Base-by-base conservation (phyloP, 2,888 invertebrate species). In the Ptychoptera contaminata region DNA sequence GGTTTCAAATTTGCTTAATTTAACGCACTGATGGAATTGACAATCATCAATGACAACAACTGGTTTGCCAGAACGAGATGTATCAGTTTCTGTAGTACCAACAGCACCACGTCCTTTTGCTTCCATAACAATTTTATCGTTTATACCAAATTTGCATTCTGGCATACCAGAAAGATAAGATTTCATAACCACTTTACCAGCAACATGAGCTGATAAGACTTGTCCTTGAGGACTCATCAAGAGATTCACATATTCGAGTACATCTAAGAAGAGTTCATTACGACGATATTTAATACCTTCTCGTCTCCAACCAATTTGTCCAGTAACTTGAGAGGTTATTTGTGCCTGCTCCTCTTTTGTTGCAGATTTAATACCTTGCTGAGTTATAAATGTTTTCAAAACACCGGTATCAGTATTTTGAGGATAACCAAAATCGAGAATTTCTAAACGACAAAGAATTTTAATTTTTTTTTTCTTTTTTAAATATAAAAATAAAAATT, bases 1-100 rank as follows among this genome's bases (percentile, higher is more conserved):
- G 0, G 97, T 97, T 72, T 99, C 98, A 65, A 99, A 99, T 76
- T 98, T 98, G 65, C 93, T 94, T 47, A 99, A 74, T 64, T 98
- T 98, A 42, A 99, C 98, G 63, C 98, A 99, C 68, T 99, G 98
- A 68, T 99, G 98, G 70, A 99, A 99, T 71, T 99, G 98, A 58
- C 98, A 98, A 70, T 98, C 98, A 61, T 99, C 98, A 55, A 98
- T 98, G 16, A 97, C 98, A n/a, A 98, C 97, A 35, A 96, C 91
- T 0, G 94, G 93, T 67, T 96, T 96, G 43, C 91, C 91, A n/a
- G 88, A 83, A 49, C 92, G 78, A 14, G 86, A 83, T 32, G 82
- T 78, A 62, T 87, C 87, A 49, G 77, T 73, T 69, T 85, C 73
- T 37, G 76, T 67, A 59, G 81, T 79, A 47, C 81, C 77, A 0